Evolutionary conservation across 2,888 invertebrate species (phyloP), one percentile per base, ranked within the genome.

Genomic region (Gibbula magus): DNA sequence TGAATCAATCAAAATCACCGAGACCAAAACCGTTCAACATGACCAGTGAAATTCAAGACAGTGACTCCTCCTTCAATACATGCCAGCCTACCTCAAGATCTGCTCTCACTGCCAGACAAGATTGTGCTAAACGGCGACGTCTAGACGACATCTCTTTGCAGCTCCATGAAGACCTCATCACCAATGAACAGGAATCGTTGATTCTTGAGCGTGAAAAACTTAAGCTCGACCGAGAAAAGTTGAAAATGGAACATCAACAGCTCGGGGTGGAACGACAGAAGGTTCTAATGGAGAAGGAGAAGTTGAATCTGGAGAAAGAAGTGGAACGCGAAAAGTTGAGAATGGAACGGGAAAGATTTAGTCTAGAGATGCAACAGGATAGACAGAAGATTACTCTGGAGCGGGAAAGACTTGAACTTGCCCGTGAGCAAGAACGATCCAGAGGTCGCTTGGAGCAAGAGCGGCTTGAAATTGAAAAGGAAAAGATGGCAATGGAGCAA

Each of bases 401-500:
- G 25, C 61, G 61, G 13, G 61, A 61, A 22, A 25, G 61, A 29
- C 61, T 61, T 25, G 61, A 61, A 18, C 61, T 61, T 10, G 61
- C 61, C 25, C 75, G 74, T 7, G 77, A 77, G 8, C 56, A 61
- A 22, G 61, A 77, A 61, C 56, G 56, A 39, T 35, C 52, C 16
- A 32, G 61, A 16, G 56, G n/a, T 32, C 35, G 77, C 8, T 32
- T 45, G 61, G 53, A 61, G 29, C 45, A 67, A 32, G 53, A 52
- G 32, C 25, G 51, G 32, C 53, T 52, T 45, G 66, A 79, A 20
- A 66, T 54, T n/a, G 66, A 70, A 18, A 77, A 16, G 10, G 61
- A 79, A 51, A 73, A 52, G 54, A 39, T 76, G 70, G 53, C 70
- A 70, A 67, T 29, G 76, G 75, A 76, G 35, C 35, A 66, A 70